A percentile compares a stretch with the other conserved stretches of the same genome.
Conservation (phyloP, 2,113 vertebrate genomes). For the Prochilodus magdalenae region DNA sequence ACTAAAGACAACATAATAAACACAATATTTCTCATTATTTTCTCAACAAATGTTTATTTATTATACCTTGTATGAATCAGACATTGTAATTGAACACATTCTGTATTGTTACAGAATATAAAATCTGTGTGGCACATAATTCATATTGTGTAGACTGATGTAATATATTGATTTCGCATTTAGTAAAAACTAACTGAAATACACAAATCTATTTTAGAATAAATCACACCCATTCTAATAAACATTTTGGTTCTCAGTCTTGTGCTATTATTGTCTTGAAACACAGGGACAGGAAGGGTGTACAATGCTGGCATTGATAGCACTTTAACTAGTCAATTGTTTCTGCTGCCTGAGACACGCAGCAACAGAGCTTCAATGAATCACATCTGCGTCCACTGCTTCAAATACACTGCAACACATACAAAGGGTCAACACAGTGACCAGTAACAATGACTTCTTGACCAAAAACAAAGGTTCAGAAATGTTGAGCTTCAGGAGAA, state of each 20-base stretch:
- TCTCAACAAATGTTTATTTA: background rate
- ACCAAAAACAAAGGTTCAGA: background rate
- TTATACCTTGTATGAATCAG: background rate
- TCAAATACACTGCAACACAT: constrained; percentile 17
- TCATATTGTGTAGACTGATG: too few species aligned
- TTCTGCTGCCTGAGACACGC: constrained; percentile 45
- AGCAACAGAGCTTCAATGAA: constrained; percentile 32
- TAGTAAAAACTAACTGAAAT: background rate
- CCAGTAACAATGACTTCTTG: background rate
- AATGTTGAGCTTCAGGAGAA: background rate
- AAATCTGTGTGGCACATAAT: background rate
- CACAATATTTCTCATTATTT: background rate
- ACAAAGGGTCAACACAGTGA: background rate
- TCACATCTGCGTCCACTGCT: constrained; percentile 11
- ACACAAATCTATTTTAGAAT: background rate
- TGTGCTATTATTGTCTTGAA: constrained; percentile 23
- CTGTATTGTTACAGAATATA: background rate
- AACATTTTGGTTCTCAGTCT: constrained; percentile 27
- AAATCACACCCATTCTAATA: constrained; percentile 11
- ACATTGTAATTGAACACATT: too few species aligned
- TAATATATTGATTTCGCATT: too few species aligned
- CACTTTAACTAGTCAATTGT: constrained; percentile 53
- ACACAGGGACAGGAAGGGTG: constrained; percentile 54
- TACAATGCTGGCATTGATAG: constrained; percentile 49
- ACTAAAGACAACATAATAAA: background rate